Evolutionary conservation across 2,888 invertebrate genomes (phyloP).

Genomic region (Athrips mouffetella): DNA sequence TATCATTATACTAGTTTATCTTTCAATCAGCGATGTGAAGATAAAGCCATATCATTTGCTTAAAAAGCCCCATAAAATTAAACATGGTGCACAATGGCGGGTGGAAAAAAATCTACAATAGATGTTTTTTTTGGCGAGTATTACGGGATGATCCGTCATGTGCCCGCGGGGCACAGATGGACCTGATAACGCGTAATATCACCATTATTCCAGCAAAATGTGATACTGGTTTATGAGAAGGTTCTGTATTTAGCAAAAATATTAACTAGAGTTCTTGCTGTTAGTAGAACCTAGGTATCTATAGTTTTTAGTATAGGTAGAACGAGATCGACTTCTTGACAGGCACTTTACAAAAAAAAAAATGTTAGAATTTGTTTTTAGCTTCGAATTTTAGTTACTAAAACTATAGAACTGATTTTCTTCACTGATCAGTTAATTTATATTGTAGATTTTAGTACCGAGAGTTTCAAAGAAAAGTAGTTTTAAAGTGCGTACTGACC

Average conservation of each 20-base stretch:
- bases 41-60: slow-evolving; percentile 76
- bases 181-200: slow-evolving; percentile 66
- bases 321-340: no score
- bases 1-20: slow-evolving; percentile 31
- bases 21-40: slow-evolving; percentile 52
- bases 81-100: slow-evolving; percentile 66
- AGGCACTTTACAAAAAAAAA: no score
- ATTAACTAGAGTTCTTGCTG: no score
- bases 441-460: no score
- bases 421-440: no score
- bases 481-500: no score
- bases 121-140: slow-evolving; percentile 60
- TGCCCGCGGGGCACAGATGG: slow-evolving; percentile 61
- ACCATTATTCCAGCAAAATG: not conserved
- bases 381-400: no score
- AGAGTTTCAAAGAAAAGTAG: no score
- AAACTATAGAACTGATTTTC: no score
- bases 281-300: no score
- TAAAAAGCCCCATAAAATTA: slow-evolving; percentile 75
- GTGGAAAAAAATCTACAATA: slow-evolving; percentile 25
- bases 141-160: slow-evolving; percentile 76
- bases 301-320: no score
- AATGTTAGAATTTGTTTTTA: no score
- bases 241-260: not conserved
- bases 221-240: not conserved